Conservation (phyloP, 1,140 invertebrate species). For the Diabrotica undecimpunctata region DNA sequence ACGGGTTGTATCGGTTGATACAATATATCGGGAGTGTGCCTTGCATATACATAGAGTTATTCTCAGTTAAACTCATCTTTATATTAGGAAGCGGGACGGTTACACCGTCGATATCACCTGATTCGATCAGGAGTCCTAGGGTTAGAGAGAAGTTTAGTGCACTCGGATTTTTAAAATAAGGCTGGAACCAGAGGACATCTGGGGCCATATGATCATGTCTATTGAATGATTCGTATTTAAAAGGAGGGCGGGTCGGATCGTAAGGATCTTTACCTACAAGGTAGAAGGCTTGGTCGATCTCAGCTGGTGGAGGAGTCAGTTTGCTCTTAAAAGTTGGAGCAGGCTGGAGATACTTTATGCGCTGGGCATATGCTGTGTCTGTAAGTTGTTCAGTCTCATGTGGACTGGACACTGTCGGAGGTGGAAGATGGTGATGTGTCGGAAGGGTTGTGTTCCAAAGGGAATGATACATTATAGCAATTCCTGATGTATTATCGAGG, state of each 20-base stretch:
- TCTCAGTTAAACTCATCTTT: too few species aligned
- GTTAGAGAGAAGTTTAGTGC: too few species aligned
- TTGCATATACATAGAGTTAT: too few species aligned
- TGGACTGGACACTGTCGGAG: constrained; percentile 3
- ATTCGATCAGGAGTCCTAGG: too few species aligned
- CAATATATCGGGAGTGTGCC: too few species aligned
- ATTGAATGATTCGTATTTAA: constrained; percentile 4
- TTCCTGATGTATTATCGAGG: too few species aligned
- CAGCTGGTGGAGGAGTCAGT: constrained; percentile 1
- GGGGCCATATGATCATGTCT: constrained; percentile 3
- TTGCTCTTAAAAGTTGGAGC: constrained; percentile 10
- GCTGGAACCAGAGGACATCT: constrained; percentile 19
- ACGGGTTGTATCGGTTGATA: too few species aligned
- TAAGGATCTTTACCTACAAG: constrained; percentile 16
- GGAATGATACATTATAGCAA: too few species aligned
- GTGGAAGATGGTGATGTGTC: constrained; percentile 10
- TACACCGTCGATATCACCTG: too few species aligned
- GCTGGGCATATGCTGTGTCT: not conserved
- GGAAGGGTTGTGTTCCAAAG: too few species aligned
- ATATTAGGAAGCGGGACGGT: too few species aligned
- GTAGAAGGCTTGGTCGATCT: constrained; percentile 8
- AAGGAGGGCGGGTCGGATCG: constrained; percentile 3
- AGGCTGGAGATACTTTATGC: constrained; percentile 6
- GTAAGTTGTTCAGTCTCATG: constrained; percentile 9
- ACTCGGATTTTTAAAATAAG: not conserved